phyloP scores from a whole-genome alignment of 2,797 vertebrate genomes.

The Decapterus maruadsi region DNA sequence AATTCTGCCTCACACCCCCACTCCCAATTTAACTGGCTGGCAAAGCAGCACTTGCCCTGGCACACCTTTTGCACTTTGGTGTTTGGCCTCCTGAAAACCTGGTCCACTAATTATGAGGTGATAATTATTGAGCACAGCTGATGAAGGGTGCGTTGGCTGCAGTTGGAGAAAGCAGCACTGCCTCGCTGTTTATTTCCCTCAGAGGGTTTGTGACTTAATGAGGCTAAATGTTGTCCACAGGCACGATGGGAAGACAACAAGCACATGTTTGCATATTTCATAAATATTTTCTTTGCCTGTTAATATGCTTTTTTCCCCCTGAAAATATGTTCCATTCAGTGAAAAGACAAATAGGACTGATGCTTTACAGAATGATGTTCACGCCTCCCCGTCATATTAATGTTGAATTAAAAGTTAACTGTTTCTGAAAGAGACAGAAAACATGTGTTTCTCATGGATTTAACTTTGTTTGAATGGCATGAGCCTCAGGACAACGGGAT shows the following conservation, averaged over 20 bases:
- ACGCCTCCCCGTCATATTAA: neutral
- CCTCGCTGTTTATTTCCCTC: constrained; percentile 27
- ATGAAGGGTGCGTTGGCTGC: constrained; percentile 38
- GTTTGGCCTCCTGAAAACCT: constrained; percentile 61
- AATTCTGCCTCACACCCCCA: constrained; percentile 29
- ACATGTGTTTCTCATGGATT: constrained; percentile 24
- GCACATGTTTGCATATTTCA: neutral
- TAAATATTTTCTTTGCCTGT: neutral
- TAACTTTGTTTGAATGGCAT: constrained; percentile 16
- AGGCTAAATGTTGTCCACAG: constrained; percentile 35
- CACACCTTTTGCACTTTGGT: constrained; percentile 49
- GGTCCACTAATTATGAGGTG: constrained; percentile 67
- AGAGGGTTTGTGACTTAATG: constrained; percentile 46
- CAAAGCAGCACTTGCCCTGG: constrained; percentile 41
- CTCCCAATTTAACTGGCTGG: constrained; percentile 51
- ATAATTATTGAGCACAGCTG: constrained; percentile 66
- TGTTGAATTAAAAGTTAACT: neutral
- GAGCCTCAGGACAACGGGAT: neutral
- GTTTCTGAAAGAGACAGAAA: neutral
- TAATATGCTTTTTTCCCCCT: neutral
- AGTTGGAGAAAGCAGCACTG: constrained; percentile 34
- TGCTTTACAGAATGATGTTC: neutral
- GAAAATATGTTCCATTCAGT: neutral
- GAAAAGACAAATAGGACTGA: neutral
- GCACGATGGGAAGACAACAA: constrained; percentile 19